Evolutionary conservation across 2,888 invertebrate species (phyloP).

Genomic region (Tachina grossa): DNA sequence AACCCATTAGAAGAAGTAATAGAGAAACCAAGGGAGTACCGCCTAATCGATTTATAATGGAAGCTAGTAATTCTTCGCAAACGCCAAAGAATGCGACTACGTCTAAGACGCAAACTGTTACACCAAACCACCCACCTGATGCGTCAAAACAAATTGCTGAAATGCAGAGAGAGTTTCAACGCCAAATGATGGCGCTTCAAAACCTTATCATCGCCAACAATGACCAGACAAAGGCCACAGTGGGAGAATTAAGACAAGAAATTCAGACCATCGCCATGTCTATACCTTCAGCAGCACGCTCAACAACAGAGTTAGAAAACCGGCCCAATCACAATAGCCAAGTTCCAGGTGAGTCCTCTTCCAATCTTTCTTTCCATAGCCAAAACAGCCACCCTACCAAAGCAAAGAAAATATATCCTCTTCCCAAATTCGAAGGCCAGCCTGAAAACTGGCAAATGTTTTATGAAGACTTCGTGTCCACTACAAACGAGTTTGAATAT

Average conservation of each 20-base stretch:
- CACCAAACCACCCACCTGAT: not conserved
- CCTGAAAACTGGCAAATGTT: constrained; percentile 45
- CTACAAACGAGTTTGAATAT: constrained; percentile 22
- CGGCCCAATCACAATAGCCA: no score
- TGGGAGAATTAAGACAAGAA: not conserved
- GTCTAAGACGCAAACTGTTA: not conserved
- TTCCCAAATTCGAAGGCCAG: constrained; percentile 32
- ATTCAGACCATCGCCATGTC: no score
- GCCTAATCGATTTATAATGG: not conserved
- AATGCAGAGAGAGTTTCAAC: not conserved
- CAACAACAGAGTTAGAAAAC: no score
- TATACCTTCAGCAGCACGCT: no score
- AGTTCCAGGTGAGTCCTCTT: no score
- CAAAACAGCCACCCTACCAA: no score
- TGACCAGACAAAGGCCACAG: not conserved
- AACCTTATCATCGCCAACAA: not conserved
- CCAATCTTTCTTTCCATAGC: no score
- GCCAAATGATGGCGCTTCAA: not conserved
- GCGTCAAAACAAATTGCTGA: not conserved
- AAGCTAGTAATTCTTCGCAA: no score
- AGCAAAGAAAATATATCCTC: constrained; percentile 32
- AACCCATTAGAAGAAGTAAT: not conserved
- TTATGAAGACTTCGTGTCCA: constrained; percentile 20
- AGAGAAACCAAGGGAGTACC: not conserved
- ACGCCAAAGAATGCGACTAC: not conserved